phyloP scores from a whole-genome alignment of 2,113 vertebrate species.

The Oreocharis arfaki region DNA sequence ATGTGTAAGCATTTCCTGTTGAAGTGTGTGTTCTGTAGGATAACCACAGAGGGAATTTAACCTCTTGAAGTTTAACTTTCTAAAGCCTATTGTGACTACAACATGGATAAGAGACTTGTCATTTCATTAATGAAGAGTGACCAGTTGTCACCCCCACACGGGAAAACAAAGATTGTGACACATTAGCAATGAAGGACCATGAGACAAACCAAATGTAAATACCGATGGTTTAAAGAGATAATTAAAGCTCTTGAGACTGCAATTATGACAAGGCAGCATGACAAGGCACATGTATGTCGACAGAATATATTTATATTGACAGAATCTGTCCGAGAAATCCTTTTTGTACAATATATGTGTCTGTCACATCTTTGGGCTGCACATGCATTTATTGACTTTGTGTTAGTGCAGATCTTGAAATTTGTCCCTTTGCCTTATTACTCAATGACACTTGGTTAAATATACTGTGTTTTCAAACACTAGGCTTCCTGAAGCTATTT shows the following conservation, averaged over 20 bases:
- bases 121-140: slow-evolving; percentile 83
- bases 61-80: slow-evolving; percentile 58
- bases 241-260: slow-evolving; percentile 82
- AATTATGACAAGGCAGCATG: slow-evolving; percentile 78
- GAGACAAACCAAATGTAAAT: slow-evolving; percentile 79
- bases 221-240: slow-evolving; percentile 78
- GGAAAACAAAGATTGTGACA: slow-evolving; percentile 70
- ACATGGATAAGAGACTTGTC: slow-evolving; percentile 54
- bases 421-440: slow-evolving; percentile 44
- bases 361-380: slow-evolving; percentile 67
- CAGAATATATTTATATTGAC: slow-evolving; percentile 79
- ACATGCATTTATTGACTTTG: slow-evolving; percentile 73
- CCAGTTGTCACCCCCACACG: slow-evolving; percentile 71
- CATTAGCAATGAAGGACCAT: slow-evolving; percentile 72
- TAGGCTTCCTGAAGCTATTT: not conserved
- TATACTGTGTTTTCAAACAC: not conserved
- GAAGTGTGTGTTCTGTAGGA: not conserved
- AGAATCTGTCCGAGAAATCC: slow-evolving; percentile 70
- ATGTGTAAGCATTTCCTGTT: not conserved
- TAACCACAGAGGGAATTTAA: slow-evolving; percentile 44
- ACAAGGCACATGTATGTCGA: slow-evolving; percentile 71
- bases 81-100: slow-evolving; percentile 34
- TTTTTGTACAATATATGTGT: slow-evolving; percentile 70
- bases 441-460: slow-evolving; percentile 45
- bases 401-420: slow-evolving; percentile 41